phyloP scores from a whole-genome alignment of 2,888 invertebrate species.

The Nomada flava region DNA sequence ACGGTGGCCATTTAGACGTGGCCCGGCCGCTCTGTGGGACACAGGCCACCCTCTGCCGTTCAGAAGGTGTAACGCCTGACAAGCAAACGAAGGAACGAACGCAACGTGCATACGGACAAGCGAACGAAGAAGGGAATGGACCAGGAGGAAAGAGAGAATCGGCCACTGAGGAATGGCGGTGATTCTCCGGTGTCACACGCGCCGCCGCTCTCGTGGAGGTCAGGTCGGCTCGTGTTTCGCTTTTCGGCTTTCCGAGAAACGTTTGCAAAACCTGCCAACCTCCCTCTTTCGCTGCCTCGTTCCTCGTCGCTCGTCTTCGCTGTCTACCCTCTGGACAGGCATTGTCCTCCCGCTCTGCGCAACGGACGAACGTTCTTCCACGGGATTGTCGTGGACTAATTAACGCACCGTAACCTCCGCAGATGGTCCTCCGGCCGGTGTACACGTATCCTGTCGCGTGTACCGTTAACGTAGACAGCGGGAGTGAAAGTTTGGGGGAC shows the following conservation, averaged over 20 bases:
- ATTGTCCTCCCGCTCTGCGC: constrained; percentile 62
- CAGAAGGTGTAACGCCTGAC: not conserved
- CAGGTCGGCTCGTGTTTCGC: constrained; percentile 78
- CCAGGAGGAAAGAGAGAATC: constrained; percentile 55
- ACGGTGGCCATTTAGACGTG: constrained; percentile 53
- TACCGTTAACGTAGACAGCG: not conserved
- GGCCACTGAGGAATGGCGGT: constrained; percentile 73
- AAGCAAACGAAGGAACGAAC: constrained; percentile 3
- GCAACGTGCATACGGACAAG: not conserved
- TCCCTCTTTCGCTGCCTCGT: constrained; percentile 9
- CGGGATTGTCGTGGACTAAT: constrained; percentile 40
- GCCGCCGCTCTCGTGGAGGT: constrained; percentile 68
- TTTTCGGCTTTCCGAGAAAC: constrained; percentile 80
- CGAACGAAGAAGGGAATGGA: constrained; percentile 28
- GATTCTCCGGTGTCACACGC: constrained; percentile 80
- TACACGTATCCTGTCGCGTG: not conserved
- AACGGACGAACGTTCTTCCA: constrained; percentile 42
- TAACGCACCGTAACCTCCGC: constrained; percentile 34
- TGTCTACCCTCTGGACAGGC: constrained; percentile 56
- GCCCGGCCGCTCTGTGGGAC: constrained; percentile 3
- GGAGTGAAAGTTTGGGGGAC: constrained; percentile 21
- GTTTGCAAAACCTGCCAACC: constrained; percentile 59
- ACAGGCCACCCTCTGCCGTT: constrained; percentile 9
- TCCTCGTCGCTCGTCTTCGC: constrained; percentile 17
- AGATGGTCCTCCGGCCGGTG: too few species aligned